Evolutionary conservation across 2,797 vertebrate species (phyloP), one percentile per base, ranked within the genome.

Genomic region (Discoglossus pictus): DNA sequence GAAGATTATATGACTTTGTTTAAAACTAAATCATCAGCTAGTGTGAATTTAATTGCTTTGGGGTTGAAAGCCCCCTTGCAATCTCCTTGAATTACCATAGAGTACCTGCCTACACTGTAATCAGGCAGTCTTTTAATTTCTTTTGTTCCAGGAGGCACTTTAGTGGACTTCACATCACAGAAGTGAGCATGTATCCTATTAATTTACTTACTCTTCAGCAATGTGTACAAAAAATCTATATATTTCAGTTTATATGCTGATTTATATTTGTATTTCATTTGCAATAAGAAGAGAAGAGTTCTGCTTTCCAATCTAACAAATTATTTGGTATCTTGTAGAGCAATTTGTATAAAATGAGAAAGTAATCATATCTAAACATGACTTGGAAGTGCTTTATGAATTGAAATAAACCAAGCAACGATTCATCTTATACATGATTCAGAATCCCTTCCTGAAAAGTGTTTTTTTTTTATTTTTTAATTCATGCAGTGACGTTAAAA

Each of bases 21-120:
- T 62, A 61, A 64, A 61, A 27, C 31, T 39, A 62, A 69, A 69
- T 62, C 58, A 55, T 46, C 23, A 23, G 35, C 20, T 51, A 55
- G 55, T 62, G 59, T 34, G 59, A 69, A 62, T 62, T 69, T 69
- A 69, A 69, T 69, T 69, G 67, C 67, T 69, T 69, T 62, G 67
- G 67, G 61, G 67, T 61, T 69, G 43, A 55, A 61, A 61, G 61
- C 50, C 50, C 59, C 59, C 36, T 62, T 69, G 67, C 67, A 69
- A 69, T 69, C 42, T 62, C 42, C 59, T 62, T 50, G 67, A 69
- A 62, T 69, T 69, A 62, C 24, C 51, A 31, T 31, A 20, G 42
- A 62, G 59, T 34, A 56, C 42, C 42, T 40, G 44, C 59, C 67
- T 62, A 54, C 67, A 42, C 51, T 34, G 42, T 62, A 62, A 62